phyloP scores from a whole-genome alignment of 2,888 invertebrate species.

The Limnephilus marmoratus region DNA sequence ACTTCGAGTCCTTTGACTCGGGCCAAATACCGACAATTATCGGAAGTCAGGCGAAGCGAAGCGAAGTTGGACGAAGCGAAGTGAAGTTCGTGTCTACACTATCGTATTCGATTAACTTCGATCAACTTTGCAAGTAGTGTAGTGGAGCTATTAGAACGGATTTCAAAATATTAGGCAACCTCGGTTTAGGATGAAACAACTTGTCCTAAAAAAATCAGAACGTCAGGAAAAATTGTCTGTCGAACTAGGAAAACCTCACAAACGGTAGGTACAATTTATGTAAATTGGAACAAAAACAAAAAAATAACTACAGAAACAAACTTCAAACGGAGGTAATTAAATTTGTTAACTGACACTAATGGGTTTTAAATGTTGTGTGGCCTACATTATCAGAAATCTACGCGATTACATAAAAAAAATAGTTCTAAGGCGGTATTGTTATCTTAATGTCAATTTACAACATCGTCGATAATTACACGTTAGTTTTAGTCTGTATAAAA shows the following conservation, averaged over 20 bases:
- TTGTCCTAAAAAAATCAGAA: not conserved
- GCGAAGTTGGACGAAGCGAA: no score
- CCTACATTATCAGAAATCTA: not conserved
- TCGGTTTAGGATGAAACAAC: not conserved
- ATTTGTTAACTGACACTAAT: not conserved
- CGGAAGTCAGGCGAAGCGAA: no score
- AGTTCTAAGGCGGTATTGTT: not conserved
- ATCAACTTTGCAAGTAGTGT: no score
- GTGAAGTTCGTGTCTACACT: no score
- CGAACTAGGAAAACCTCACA: not conserved
- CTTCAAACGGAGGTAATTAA: not conserved
- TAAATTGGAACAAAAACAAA: not conserved
- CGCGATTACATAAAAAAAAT: not conserved
- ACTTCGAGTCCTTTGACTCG: no score
- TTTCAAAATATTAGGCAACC: no score
- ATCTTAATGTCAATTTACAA: not conserved
- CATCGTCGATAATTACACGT: not conserved
- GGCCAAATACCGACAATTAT: no score
- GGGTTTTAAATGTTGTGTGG: not conserved
- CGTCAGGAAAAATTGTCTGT: not conserved
- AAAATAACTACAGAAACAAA: not conserved
- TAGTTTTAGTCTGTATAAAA: not conserved
- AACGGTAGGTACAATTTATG: not conserved
- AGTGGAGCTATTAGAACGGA: no score
- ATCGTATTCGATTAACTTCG: no score